Evolutionary conservation across 2,113 vertebrate genomes (phyloP).

Genomic region (Rhombomys opimus): DNA sequence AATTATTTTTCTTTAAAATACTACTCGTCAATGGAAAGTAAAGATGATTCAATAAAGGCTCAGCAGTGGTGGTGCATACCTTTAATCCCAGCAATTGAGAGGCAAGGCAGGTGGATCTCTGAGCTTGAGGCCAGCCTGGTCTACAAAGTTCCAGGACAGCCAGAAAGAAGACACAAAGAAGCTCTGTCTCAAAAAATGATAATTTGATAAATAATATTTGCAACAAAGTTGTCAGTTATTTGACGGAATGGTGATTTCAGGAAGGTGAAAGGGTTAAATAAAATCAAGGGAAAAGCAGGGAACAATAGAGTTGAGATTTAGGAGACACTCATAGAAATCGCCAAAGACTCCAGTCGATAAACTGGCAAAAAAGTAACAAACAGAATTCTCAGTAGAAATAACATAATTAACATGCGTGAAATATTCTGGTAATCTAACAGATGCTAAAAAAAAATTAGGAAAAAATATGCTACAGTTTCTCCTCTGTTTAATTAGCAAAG

Average conservation of each 20-base stretch:
- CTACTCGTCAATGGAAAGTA: not conserved
- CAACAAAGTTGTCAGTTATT: not conserved
- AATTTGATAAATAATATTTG: not conserved
- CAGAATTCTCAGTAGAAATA: not conserved
- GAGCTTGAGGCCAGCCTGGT: not conserved
- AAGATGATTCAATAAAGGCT: not conserved
- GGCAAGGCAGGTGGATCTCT: not conserved
- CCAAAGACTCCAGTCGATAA: not conserved
- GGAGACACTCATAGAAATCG: not conserved
- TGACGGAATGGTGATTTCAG: not conserved
- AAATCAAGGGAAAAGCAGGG: not conserved
- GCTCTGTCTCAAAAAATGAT: not conserved
- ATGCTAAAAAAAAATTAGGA: slow-evolving; percentile 36
- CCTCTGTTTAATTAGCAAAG: not conserved
- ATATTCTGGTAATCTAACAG: slow-evolving; percentile 11
- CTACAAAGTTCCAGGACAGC: not conserved
- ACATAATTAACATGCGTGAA: not conserved
- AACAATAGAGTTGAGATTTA: not conserved
- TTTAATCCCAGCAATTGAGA: not conserved
- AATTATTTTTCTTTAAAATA: slow-evolving; percentile 44
- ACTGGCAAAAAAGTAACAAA: not conserved
- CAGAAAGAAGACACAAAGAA: not conserved
- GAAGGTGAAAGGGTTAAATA: not conserved
- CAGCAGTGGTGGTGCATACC: no score
- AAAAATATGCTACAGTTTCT: slow-evolving; percentile 35